Conservation (phyloP, 35 echinoderm and acorn worm genomes). For the Lytechinus variegatus region DNA sequence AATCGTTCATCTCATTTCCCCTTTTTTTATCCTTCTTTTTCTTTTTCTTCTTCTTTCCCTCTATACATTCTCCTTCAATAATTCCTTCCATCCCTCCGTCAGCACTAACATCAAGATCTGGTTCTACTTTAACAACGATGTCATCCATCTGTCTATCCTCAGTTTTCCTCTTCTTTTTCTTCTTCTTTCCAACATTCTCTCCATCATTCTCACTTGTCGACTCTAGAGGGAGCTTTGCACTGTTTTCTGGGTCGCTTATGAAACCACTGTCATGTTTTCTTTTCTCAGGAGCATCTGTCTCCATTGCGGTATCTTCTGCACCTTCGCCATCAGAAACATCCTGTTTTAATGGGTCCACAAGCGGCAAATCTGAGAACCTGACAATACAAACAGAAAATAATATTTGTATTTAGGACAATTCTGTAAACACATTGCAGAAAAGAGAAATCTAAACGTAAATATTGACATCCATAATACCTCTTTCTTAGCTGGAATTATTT, state of each 20-base stretch:
- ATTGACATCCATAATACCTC: too few species aligned
- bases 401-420: neutral
- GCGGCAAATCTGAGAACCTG: neutral
- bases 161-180: conserved; percentile 46
- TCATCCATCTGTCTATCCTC: neutral
- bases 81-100: neutral
- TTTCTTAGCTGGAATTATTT: too few species aligned
- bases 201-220: neutral
- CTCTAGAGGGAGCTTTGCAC: neutral
- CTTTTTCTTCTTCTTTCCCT: neutral
- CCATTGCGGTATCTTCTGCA: neutral
- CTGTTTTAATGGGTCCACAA: neutral
- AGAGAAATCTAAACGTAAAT: too few species aligned
- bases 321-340: neutral
- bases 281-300: neutral
- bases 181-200: neutral
- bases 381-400: neutral
- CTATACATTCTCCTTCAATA: neutral
- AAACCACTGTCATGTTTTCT: conserved; percentile 37
- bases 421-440: too few species aligned
- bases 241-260: neutral
- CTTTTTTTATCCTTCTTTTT: conserved; percentile 46
- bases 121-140: neutral
- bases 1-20: neutral
- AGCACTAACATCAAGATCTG: neutral